phyloP scores from a whole-genome alignment of 2,113 vertebrate species.

The Plecturocebus donacophilus region DNA sequence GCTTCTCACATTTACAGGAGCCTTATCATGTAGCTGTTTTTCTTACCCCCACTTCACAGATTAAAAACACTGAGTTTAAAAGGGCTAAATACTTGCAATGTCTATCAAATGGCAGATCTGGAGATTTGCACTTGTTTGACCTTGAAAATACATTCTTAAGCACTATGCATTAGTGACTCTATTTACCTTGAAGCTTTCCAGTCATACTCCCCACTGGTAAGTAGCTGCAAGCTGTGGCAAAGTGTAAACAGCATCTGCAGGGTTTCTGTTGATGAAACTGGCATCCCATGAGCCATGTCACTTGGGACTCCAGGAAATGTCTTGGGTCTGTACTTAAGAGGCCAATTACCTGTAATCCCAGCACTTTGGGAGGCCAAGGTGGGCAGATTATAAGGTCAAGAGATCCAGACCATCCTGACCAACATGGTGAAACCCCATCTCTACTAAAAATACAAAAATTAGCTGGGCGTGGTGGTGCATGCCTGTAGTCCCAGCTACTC shows the following conservation, averaged over 20 bases:
- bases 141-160: not conserved
- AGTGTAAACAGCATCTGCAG: not conserved
- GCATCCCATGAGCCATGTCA: not conserved
- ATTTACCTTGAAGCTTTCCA: not conserved
- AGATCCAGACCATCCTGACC: too few relatives aligned
- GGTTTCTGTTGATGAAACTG: not conserved
- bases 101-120: not conserved
- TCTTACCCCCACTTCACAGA: not conserved
- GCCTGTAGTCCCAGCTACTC: too few relatives aligned
- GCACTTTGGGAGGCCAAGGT: too few relatives aligned
- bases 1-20: not conserved
- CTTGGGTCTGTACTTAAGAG: not conserved
- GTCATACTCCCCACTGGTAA: not conserved
- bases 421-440: too few relatives aligned
- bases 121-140: not conserved
- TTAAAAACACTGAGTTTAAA: not conserved
- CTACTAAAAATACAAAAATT: too few relatives aligned
- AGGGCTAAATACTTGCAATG: not conserved
- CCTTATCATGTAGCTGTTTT: not conserved
- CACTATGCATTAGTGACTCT: not conserved
- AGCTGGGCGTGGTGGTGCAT: too few relatives aligned
- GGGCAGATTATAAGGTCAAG: too few relatives aligned
- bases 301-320: not conserved
- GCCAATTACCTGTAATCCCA: too few relatives aligned
- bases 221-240: not conserved